phyloP scores from a whole-genome alignment of 2,113 vertebrate species.

The Elaphurus davidianus region DNA sequence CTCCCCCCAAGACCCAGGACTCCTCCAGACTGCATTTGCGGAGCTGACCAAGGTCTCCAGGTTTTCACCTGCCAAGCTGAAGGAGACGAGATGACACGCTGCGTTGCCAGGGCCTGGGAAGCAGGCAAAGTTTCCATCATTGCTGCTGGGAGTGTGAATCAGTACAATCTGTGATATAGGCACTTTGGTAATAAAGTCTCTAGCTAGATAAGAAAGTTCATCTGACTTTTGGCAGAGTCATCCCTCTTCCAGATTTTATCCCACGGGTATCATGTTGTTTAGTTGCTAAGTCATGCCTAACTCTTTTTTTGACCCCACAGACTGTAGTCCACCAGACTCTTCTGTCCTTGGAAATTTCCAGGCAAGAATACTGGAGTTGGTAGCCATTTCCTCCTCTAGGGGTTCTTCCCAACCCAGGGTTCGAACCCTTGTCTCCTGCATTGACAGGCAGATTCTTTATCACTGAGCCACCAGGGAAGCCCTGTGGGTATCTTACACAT shows the following conservation, averaged over 20 bases:
- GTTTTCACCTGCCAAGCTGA: neutral
- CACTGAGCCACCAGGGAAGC: neutral
- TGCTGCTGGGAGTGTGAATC: neutral
- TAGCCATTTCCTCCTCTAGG: neutral
- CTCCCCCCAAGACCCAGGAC: neutral
- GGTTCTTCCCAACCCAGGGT: neutral
- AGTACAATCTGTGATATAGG: neutral
- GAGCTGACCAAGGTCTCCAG: neutral
- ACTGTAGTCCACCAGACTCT: neutral
- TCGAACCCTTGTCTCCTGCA: neutral
- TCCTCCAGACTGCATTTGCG: neutral
- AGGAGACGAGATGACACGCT: neutral
- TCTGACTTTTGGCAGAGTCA: neutral
- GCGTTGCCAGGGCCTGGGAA: neutral
- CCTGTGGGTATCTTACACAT: neutral
- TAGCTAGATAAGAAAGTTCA: neutral
- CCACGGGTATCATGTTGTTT: neutral
- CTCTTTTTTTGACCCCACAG: neutral
- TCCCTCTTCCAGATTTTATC: neutral
- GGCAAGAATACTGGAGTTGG: neutral
- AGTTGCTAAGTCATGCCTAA: neutral
- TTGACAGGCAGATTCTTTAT: neutral
- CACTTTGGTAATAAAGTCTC: neutral
- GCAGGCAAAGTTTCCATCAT: neutral
- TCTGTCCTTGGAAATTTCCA: neutral